Base-by-base conservation (phyloP, 2,888 invertebrate species). In the Teinopalpus imperialis region DNA sequence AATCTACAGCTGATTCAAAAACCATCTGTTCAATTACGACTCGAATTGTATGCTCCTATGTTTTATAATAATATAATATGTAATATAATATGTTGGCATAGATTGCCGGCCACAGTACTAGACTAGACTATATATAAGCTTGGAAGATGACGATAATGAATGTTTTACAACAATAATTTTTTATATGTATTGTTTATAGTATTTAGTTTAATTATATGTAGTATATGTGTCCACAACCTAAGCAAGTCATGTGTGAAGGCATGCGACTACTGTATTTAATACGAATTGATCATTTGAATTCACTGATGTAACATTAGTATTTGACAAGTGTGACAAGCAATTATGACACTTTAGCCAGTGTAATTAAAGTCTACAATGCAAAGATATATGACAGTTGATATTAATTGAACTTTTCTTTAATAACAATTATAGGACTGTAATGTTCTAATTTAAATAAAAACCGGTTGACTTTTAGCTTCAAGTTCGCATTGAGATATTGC, bases 391-490 rank as follows among this genome's bases (percentile, higher is more conserved):
- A 6, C 1, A 5, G 14, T 9, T 6, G 2, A 9, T 18, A 18
- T n/a, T 37, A 30, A 26, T 18, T 37, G 30, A 30, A 26, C 20
- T 18, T 31, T 18, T 21, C 9, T 4, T 23, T 31, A 30, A 43
- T 20, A 29, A n/a, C n/a, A n/a, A n/a, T n/a, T 29, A 31, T 37
- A 23, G n/a, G 5, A 13, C 26, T 35, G 16, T 16, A 43, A 43
- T 45, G 40, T 39, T 45, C 45, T 40, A 45, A 45, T 45, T 45
- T 34, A 12, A 45, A 45, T 45, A 34, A 40, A 40, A 45, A 40
- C 45, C 40, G 39, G 40, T 40, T 29, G 40, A 45, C 40, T 45
- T 45, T 45, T 40, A 39, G 32, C 29, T 34, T 13, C 40, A 34
- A 45, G 45, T 40, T 40, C 20, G 21, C 40, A 45, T 45, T 45